Base-by-base conservation (phyloP, 2,888 invertebrate genomes). In the Diploptera punctata region DNA sequence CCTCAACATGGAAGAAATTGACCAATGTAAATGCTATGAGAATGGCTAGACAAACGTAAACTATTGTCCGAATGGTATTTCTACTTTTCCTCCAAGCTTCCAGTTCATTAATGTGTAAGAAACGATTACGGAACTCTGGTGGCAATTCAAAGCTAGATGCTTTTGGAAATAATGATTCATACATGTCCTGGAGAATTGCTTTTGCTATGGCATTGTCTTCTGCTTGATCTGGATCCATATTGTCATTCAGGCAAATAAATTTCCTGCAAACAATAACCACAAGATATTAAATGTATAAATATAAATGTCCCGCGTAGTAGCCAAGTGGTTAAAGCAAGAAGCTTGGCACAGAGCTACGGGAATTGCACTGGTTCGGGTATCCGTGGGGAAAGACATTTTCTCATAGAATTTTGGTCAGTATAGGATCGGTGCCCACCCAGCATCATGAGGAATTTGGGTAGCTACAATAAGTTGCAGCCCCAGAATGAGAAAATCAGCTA, bases 221-320 rank as follows among this genome's bases (percentile, higher is more conserved):
- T 21, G 80, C 79, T 21, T 78, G 79, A 9, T 81, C 81, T 13
- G 89, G 87, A 77, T 91, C 90, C 81, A 93, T 84, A 79, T 94
- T 91, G 78, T 93, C 93, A 81, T 94, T 94, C 62, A 94, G 84
- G 80, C 93, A 94, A 57, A 93, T 88, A 78, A 94, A 94, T 83
- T 93, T 94, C 77, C 92, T 92, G 80, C 33, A 86, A 84, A n/a
- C n/a, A n/a, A n/a, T n/a, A n/a, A n/a, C n/a, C n/a, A n/a, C n/a
- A n/a, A n/a, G n/a, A n/a, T n/a, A n/a, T n/a, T n/a, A n/a, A n/a
- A n/a, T n/a, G n/a, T n/a, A n/a, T n/a, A n/a, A n/a, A n/a, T n/a
- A n/a, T n/a, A n/a, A n/a, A n/a, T n/a, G n/a, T n/a, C n/a, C n/a
- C n/a, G n/a, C n/a, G n/a, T n/a, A n/a, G n/a, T n/a, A n/a, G n/a